Percentiles rank a stretch among this genome's conserved stretches.
phyloP scores from a whole-genome alignment of 2,113 vertebrate species.

The Apodemus speciosus region DNA sequence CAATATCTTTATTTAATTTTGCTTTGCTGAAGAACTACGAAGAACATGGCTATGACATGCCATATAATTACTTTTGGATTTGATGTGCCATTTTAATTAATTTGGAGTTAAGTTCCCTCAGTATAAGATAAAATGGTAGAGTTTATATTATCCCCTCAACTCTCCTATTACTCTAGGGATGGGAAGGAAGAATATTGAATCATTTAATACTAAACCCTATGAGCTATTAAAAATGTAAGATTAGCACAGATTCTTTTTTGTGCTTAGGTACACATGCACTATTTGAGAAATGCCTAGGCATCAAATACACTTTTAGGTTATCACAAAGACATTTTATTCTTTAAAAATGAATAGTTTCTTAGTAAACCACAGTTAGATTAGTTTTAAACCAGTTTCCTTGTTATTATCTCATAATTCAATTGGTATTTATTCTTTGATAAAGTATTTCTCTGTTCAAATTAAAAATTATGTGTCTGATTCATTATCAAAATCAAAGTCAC shows the following conservation, averaged over 20 bases:
- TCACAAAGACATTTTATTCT: neutral
- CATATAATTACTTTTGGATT: slow-evolving; percentile 65
- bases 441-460: slow-evolving; percentile 27
- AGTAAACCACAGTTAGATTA: neutral
- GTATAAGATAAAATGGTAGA: slow-evolving; percentile 14
- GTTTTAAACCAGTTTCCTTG: neutral
- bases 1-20: slow-evolving; percentile 66
- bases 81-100: slow-evolving; percentile 72
- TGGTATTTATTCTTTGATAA: neutral
- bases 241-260: slow-evolving; percentile 6
- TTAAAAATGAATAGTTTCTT: slow-evolving; percentile 49
- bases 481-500: neutral
- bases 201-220: slow-evolving; percentile 32
- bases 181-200: neutral
- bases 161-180: slow-evolving; percentile 18
- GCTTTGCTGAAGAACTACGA: neutral
- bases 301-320: slow-evolving; percentile 21
- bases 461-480: neutral
- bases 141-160: slow-evolving; percentile 15
- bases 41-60: slow-evolving; percentile 41
- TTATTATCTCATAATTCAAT: neutral
- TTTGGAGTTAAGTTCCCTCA: slow-evolving; percentile 51
- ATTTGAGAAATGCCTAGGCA: slow-evolving; percentile 1
- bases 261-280: neutral
- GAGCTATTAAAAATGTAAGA: slow-evolving; percentile 42